Percentiles rank a stretch among this genome's conserved stretches.
These are phyloP conservation scores for Apogon hyalosoma DNA, from an alignment of 2,797 vertebrate genomes.

Conservation along the genomic window DNA sequence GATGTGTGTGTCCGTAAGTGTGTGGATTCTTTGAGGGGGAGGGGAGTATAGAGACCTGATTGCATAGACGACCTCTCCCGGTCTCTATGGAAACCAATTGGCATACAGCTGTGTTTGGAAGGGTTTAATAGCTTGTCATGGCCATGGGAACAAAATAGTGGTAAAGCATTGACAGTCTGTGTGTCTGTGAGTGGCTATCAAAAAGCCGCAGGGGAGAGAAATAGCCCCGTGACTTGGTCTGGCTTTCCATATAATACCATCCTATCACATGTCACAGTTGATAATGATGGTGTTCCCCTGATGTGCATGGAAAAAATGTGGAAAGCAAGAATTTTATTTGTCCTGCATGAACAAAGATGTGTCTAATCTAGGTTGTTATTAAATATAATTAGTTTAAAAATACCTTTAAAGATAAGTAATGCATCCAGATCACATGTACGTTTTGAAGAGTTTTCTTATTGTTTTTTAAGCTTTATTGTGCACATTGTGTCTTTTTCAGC, in stretches of 20 bases:
- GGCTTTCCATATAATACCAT: no score
- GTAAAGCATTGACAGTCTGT: constrained; percentile 4
- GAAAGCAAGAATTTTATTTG: background rate
- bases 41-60: constrained; percentile 41
- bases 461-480: no score
- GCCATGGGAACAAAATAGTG: constrained; percentile 46
- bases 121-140: constrained; percentile 70
- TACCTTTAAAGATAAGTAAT: no score
- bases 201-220: background rate
- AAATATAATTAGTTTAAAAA: no score
- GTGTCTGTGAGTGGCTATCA: constrained; percentile 38
- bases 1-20: constrained; percentile 7
- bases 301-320: background rate
- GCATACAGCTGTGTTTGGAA: constrained; percentile 58
- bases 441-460: no score
- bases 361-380: no score
- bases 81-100: constrained; percentile 84
- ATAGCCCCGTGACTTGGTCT: background rate
- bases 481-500: no score
- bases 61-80: constrained; percentile 62
- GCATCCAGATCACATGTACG: no score
- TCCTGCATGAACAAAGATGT: background rate
- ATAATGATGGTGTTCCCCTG: background rate
- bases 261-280: background rate
- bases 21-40: constrained; percentile 6